These are phyloP conservation scores for Dolichotis patagonum DNA, from an alignment of 2,113 vertebrate species.

Conservation along the genomic window DNA sequence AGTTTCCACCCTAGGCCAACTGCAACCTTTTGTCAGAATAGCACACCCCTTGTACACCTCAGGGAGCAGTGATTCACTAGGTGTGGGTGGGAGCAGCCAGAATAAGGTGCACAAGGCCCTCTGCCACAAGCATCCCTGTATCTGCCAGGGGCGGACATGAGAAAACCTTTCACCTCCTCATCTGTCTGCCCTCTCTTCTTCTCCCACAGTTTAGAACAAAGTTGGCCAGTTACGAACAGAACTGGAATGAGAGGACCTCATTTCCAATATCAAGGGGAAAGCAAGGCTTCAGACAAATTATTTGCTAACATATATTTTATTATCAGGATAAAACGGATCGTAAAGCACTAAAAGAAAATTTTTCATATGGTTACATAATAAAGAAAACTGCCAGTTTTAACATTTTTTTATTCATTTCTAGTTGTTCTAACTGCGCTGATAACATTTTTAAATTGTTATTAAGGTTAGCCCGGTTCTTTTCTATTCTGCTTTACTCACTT, in stretches of 20 bases:
- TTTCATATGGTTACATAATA: neutral
- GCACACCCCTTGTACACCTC: neutral
- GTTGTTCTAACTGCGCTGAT: conserved; percentile 7
- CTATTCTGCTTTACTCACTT: conserved; percentile 15
- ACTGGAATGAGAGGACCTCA: neutral
- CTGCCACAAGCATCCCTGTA: neutral
- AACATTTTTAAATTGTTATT: neutral
- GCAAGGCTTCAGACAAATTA: neutral
- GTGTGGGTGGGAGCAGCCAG: too few relatives aligned
- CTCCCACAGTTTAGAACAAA: neutral
- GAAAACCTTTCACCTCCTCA: neutral
- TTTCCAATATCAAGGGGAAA: neutral
- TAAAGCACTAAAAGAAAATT: neutral
- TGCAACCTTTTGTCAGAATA: neutral
- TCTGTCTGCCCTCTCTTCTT: neutral
- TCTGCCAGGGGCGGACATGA: too few relatives aligned
- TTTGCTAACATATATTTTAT: neutral
- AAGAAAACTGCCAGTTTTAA: conserved; percentile 6
- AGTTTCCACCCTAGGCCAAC: neutral
- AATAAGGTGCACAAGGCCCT: neutral
- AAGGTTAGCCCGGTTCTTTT: neutral
- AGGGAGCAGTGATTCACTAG: neutral
- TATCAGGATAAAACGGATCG: neutral
- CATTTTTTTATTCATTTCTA: neutral
- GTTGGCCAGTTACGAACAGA: neutral